These are phyloP conservation scores for Cyprinus carpio DNA, from an alignment of 2,113 vertebrate species.

Conservation along the genomic window DNA sequence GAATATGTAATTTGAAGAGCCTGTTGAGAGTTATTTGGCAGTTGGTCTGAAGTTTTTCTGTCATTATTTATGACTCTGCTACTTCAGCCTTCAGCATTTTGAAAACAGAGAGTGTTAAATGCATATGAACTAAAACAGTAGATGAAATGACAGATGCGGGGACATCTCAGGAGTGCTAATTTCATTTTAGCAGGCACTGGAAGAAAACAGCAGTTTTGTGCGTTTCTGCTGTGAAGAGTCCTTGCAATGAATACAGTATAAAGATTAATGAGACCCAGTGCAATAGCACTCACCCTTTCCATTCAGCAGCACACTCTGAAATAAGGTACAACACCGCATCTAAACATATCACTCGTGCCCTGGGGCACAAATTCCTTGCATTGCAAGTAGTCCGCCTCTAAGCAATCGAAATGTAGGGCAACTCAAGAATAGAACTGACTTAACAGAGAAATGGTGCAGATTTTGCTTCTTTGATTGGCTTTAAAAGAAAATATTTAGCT, in stretches of 20 bases:
- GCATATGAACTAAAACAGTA: constrained; percentile 1
- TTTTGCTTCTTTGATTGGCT: constrained; percentile 14
- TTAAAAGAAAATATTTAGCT: background rate
- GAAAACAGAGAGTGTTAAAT: background rate
- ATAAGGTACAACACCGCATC: constrained; percentile 61
- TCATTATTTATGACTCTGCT: constrained; percentile 17
- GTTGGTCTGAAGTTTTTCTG: background rate
- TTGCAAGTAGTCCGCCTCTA: constrained; percentile 59
- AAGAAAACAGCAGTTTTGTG: constrained; percentile 14
- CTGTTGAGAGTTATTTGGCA: constrained; percentile 17
- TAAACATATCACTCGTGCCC: constrained; percentile 69
- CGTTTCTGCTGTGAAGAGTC: constrained; percentile 6
- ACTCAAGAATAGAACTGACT: constrained; percentile 55
- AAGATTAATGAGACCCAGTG: constrained; percentile 35
- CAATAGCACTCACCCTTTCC: constrained; percentile 39
- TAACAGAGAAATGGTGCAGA: constrained; percentile 31
- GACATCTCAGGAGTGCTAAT: background rate
- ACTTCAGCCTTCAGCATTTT: background rate
- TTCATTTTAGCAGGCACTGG: background rate
- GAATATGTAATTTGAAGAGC: background rate
- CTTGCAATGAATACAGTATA: constrained; percentile 2
- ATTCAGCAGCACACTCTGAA: constrained; percentile 41
- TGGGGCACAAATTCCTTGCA: constrained; percentile 68
- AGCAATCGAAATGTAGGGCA: constrained; percentile 68
- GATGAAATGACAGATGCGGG: background rate